Evolutionary conservation across 2,888 invertebrate genomes (phyloP), one percentile per base, ranked within the genome.

Genomic region (Drosophila longiperda): DNA sequence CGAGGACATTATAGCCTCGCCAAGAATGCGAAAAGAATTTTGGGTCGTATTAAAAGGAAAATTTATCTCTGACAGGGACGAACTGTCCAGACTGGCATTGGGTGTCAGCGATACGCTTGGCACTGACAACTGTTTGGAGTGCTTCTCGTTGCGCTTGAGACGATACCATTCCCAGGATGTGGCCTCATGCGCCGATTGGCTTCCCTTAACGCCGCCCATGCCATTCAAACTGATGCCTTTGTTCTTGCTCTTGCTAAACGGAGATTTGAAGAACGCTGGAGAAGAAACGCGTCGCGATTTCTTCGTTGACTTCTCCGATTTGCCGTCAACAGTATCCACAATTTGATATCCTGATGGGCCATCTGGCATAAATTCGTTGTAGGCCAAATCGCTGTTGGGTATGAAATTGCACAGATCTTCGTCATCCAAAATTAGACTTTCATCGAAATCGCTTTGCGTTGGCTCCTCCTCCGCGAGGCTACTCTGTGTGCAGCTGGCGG

Each of bases 241-340:
- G 63, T 73, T 84, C 73, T 90, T 75, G 82, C 94, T 94, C 71
- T 95, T 93, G 80, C 94, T 94, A 49, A 95, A 92, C 0, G 95
- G 94, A 15, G 93, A 91, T 83, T 95, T 94, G 33, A 95, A 91
- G 82, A 95, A 95, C 1, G 94, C 94, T 1, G 95, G 95, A 48
- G 95, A 95, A 8, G 95, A 95, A 17, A 95, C 87, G 53, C 95
- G 93, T 45, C 95, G 93, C 1, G 94, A 93, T 80, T 94, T 95
- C 15, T 93, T 90, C 0, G 11, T 67, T 23, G 49, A 33, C 61
- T 77, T 86, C n/a, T 64, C 82, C 32, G 81, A 54, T 60, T 87
- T 83, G 5, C 75, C 74, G 34, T 83, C 80, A 0, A 78, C 63
- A 4, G 75, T 73, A 42, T 86, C 85, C 49, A 79, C 64, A 23